A percentile compares a stretch with the other conserved stretches of the same genome.
phyloP scores from a whole-genome alignment of 1,140 invertebrate genomes.

The Spodoptera litura region DNA sequence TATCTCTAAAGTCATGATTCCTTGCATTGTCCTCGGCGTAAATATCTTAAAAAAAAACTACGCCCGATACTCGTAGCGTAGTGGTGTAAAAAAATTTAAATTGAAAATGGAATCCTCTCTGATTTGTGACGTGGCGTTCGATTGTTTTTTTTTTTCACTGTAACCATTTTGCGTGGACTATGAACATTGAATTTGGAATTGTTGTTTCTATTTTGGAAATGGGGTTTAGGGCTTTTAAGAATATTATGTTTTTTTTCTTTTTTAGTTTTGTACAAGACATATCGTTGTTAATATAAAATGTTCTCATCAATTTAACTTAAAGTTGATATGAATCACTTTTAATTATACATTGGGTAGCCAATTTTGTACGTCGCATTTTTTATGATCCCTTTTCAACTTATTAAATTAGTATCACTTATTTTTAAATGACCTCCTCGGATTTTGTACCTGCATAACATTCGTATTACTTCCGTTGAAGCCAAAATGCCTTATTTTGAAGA shows the following conservation, averaged over 20 bases:
- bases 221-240: background rate
- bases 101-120: constrained; percentile 51
- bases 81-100: constrained; percentile 52
- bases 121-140: constrained; percentile 45
- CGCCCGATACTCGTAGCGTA: constrained; percentile 49
- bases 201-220: background rate
- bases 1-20: constrained; percentile 78
- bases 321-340: background rate
- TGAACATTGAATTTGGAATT: background rate
- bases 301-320: background rate
- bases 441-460: constrained; percentile 26
- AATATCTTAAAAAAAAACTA: constrained; percentile 49
- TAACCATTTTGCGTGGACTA: constrained; percentile 18
- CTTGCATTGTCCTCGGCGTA: constrained; percentile 69
- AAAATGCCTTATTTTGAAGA: constrained; percentile 6
- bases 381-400: constrained; percentile 2
- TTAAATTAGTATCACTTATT: constrained; percentile 16
- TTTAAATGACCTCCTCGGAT: background rate
- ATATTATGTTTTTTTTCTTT: background rate
- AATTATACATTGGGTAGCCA: constrained; percentile 2
- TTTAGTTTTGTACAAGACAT: background rate
- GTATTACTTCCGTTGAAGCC: constrained; percentile 9
- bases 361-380: background rate
- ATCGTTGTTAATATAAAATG: background rate
- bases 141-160: constrained; percentile 14